Base-by-base conservation (phyloP, 2,797 vertebrate genomes). In the Jordanella pulchra region DNA sequence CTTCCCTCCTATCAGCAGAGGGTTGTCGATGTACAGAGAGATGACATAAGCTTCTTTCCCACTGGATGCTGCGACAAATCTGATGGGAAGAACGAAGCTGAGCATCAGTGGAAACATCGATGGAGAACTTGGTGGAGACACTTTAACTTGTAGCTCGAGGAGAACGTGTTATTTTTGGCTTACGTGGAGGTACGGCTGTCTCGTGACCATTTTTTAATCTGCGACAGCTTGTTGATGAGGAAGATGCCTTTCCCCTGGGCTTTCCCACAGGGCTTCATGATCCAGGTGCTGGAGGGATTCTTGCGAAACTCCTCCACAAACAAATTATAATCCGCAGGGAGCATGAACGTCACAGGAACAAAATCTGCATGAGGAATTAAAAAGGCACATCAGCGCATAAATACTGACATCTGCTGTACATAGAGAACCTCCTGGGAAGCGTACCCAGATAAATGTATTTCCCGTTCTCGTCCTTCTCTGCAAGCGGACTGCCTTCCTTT, bases 201-300 rank as follows among this genome's bases (percentile, higher is more conserved):
- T 61, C 98, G 91, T 64, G 98, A 99, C 98, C 98, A 99, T 85
- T 99, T 99, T 79, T 99, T 99, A 81, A 99, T 98, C 90, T 99
- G 98, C 0, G 97, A 99, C 76, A 99, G 97, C 83, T 99, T 99
- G 93, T 99, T 99, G 88, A 99, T 99, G 54, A 99, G 96, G 79
- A 99, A 99, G 92, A 99, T 99, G 87, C 98, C 98, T 90, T 97
- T 99, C 25, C 98, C 98, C 89, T 99, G 98, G 69, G 98, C 98
- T 87, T 99, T 99, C 56, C 98, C 98, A 9, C 98, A 99, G 0
- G 98, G 98, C 84, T 99, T 99, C 98, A 99, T 99, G 90, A 99
- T 99, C 98, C 98, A 99, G 0, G 98, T 99, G 93, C 96, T 99
- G 78, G 96, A 98, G 0, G 97, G 97, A 85, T 97, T 99, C 90